A percentile compares a stretch with the other conserved stretches of the same genome.
These are phyloP conservation scores for Climacteris rufus DNA, from an alignment of 2,113 vertebrate genomes.

Conservation along the genomic window DNA sequence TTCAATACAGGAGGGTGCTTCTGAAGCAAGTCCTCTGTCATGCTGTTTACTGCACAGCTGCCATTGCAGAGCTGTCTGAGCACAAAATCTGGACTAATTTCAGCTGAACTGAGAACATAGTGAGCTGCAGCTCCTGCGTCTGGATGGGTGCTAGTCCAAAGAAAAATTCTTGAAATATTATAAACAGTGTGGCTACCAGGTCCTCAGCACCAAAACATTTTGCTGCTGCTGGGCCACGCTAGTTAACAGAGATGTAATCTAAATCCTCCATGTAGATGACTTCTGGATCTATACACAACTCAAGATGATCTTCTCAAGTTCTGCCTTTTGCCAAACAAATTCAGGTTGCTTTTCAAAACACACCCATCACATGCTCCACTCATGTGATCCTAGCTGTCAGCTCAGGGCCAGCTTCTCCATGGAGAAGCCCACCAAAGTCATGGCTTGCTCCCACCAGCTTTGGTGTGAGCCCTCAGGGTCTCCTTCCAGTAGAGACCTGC, in stretches of 20 bases:
- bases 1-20: neutral
- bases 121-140: neutral
- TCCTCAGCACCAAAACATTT: neutral
- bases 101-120: neutral
- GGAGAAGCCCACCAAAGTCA: neutral
- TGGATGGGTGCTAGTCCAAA: neutral
- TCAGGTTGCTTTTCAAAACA: neutral
- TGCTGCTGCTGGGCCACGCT: neutral
- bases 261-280: neutral
- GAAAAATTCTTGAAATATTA: neutral
- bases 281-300: neutral
- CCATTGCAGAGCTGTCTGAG: neutral
- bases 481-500: neutral
- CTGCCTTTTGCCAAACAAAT: neutral
- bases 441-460: neutral
- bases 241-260: neutral
- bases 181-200: neutral
- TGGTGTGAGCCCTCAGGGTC: neutral
- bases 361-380: fast-evolving
- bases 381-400: neutral
- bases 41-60: neutral
- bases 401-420: neutral
- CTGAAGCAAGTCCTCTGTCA: neutral
- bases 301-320: neutral
- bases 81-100: neutral